These are phyloP conservation scores for Strigamia maritima DNA, from an alignment of 2,888 invertebrate species.

Conservation along the genomic window DNA sequence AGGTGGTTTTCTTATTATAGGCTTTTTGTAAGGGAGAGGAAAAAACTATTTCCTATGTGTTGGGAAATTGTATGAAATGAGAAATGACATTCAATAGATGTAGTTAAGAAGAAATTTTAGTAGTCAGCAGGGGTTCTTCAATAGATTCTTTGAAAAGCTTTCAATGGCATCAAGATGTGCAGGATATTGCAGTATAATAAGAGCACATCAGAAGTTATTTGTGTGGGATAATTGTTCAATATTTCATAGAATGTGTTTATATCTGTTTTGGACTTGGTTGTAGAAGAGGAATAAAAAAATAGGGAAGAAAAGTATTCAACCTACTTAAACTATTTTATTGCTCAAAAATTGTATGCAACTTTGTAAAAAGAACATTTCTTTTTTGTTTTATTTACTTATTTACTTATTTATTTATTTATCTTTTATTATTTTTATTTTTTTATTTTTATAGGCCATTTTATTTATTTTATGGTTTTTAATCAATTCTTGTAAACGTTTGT, in stretches of 20 bases:
- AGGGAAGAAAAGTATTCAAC: background rate
- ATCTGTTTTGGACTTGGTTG: background rate
- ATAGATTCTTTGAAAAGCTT: background rate
- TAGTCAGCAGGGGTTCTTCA: conserved; percentile 7
- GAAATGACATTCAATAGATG: background rate
- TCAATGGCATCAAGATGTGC: background rate
- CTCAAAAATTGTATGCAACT: conserved; percentile 24
- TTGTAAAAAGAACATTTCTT: background rate
- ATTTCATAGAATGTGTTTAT: background rate
- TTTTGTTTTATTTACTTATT: no score
- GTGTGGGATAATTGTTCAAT: background rate
- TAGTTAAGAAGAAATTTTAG: background rate
- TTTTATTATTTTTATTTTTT: conserved; percentile 3
- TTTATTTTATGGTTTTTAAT: conserved; percentile 1
- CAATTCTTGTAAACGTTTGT: background rate
- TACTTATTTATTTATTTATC: background rate
- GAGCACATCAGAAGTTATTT: background rate
- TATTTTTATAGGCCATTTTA: background rate
- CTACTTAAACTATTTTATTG: conserved; percentile 5
- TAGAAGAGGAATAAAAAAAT: background rate
- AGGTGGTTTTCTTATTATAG: background rate
- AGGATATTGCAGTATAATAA: background rate
- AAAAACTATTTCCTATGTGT: background rate
- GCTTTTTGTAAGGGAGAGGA: background rate
- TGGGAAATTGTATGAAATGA: background rate